These are phyloP conservation scores for Bruchidius siliquastri DNA, from an alignment of 2,888 invertebrate species.

Conservation along the genomic window DNA sequence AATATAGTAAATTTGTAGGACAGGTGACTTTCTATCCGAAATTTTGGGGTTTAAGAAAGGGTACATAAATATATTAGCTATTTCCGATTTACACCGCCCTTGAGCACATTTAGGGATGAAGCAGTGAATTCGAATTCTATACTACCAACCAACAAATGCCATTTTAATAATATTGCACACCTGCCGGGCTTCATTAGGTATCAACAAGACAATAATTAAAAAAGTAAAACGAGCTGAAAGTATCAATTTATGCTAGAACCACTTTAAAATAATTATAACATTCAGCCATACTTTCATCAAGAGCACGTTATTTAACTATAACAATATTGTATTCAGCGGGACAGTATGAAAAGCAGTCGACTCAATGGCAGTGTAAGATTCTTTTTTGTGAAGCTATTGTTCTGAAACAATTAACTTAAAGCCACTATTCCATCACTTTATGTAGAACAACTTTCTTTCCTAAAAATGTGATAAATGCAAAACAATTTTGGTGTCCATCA, in stretches of 20 bases:
- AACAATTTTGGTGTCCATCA: not conserved
- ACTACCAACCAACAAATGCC: no score
- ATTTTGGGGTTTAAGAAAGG: no score
- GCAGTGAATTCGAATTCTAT: no score
- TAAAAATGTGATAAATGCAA: not conserved
- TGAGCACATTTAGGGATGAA: no score
- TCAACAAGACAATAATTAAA: not conserved
- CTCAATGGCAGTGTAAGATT: not conserved
- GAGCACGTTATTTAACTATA: not conserved
- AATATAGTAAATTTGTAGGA: no score
- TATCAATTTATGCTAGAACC: not conserved
- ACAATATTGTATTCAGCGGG: not conserved
- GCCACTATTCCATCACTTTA: not conserved
- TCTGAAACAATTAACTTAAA: not conserved
- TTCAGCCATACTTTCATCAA: not conserved
- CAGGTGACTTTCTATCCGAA: no score
- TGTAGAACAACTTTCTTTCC: not conserved
- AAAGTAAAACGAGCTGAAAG: not conserved
- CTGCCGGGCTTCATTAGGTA: not conserved
- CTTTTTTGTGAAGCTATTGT: not conserved
- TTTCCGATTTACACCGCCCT: no score
- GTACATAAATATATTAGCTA: no score
- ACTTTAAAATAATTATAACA: not conserved
- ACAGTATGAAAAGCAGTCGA: not conserved
- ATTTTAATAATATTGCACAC: not conserved